Base-by-base conservation (phyloP, 2,113 vertebrate genomes). In the Gavialis gangeticus region DNA sequence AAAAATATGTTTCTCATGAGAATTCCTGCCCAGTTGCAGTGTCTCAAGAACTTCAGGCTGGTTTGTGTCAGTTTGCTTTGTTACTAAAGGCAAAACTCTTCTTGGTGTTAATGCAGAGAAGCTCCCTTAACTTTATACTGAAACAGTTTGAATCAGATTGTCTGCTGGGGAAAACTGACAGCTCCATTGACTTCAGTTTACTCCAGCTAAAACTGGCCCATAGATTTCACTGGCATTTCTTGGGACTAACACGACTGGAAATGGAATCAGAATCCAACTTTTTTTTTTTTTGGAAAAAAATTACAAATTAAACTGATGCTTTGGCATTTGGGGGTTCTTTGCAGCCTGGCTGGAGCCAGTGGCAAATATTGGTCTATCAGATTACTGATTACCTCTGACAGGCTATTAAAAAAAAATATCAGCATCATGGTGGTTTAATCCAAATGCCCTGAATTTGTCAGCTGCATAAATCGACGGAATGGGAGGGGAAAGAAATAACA, bases 401-500 rank as follows among this genome's bases (percentile, higher is more conserved):
- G 19, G 5, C 17, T 11, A 24, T 25, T 58, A 66, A 11, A 71
- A 55, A 83, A 63, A 6, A 9, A 5, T 9, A 14, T 0, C 10
- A 5, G 10, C 54, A 66, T 55, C 9, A 54, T 77, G 1, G 3
- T 28, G 46, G 66, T 37, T 66, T 5, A 0, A 59, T 14, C 66
- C 66, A 69, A 30, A 60, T 57, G 79, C 75, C 30, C 64, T 62
- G 80, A 62, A 24, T 30, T 89, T 25, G 82, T 66, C 66, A 63
- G 62, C 64, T 28, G 28, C 5, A 4, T 22, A 21, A 60, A 6
- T 64, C 2, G 2, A n/a, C 7, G 5, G 30, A 21, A 0, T 19
- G 27, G 60, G 75, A 84, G 66, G 11, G 30, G 54, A 67, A 30
- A 57, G 28, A 9, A 69, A 12, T 81, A 81, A 82, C 12, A 73